Evolutionary conservation across 2,113 vertebrate species (phyloP).

Genomic region (Rhagologus leucostigma): DNA sequence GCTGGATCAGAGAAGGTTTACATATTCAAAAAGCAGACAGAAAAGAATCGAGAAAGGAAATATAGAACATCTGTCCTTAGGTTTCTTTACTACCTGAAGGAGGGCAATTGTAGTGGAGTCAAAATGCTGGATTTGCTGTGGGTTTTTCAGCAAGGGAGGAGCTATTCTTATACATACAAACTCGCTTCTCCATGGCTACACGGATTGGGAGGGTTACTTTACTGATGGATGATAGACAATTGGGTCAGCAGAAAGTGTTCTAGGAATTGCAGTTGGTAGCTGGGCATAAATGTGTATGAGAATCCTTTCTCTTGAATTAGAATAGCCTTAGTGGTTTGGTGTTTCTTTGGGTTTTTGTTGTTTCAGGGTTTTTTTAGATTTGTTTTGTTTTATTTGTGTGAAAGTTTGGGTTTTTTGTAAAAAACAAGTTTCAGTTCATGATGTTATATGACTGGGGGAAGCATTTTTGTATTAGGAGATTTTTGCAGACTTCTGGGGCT

Average conservation of each 20-base stretch:
- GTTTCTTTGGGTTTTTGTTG: not conserved
- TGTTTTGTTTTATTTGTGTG: not conserved
- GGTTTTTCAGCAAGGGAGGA: not conserved
- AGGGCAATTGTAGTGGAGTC: not conserved
- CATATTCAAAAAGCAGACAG: not conserved
- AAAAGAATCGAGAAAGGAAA: not conserved
- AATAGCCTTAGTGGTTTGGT: not conserved
- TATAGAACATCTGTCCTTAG: not conserved
- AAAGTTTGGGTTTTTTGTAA: not conserved
- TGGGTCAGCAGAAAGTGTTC: not conserved
- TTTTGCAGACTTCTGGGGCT: not conserved
- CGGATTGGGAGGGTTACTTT: not conserved
- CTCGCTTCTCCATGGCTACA: not conserved
- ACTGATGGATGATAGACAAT: not conserved
- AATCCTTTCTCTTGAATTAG: not conserved
- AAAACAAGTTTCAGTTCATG: not conserved
- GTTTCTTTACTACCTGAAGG: not conserved
- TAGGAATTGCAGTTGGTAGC: not conserved
- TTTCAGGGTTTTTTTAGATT: accelerated
- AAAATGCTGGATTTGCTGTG: not conserved
- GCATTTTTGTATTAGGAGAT: not conserved
- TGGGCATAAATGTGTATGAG: not conserved
- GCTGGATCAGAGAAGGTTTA: not conserved
- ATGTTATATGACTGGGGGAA: not conserved
- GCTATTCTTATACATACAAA: not conserved